Base-by-base conservation (phyloP, 1,140 invertebrate genomes). In the Drosophila bocqueti region DNA sequence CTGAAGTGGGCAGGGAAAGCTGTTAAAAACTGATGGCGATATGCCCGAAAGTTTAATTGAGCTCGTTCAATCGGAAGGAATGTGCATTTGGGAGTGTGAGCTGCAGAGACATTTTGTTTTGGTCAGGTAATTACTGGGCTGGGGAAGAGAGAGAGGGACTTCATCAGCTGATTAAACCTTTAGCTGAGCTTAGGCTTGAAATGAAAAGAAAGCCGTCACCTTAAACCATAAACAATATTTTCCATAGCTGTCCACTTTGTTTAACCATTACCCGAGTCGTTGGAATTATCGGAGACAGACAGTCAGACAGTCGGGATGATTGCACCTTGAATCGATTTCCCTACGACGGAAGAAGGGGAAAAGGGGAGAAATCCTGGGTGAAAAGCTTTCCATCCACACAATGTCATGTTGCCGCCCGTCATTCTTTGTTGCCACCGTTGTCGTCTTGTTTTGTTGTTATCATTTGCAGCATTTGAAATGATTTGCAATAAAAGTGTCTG, bases 401-500 rank as follows among this genome's bases (percentile, higher is more conserved):
- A 72, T 87, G 81, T 84, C 77, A 89, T 79, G 72, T 83, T 65
- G 77, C 69, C 72, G 63, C 47, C 46, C 54, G 66, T 38, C 66
- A 69, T 83, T 83, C 80, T 81, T 73, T 54, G 52, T 78, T 47
- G 60, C 69, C 38, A 38, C 58, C 69, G 46, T 68, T 69, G 60
- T 73, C 21, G 46, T 60, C 69, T 57, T 66, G 63, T 58, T 62
- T 43, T 65, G 72, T 81, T 87, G 77, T 84, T 89, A 87, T 81
- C 84, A 87, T 83, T 87, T 87, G 84, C 84, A 87, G 84, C 81
- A 89, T 87, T 87, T 87, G 84, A 87, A 87, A 87, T 87, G 84
- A 87, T 87, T 87, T 87, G 84, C 84, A 87, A 89, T 89, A 89
- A 89, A 89, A 84, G 84, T 90, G 84, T 89, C 84, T 90, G 84